Conservation (phyloP, 2,797 vertebrate species). For the Falco concolor region DNA sequence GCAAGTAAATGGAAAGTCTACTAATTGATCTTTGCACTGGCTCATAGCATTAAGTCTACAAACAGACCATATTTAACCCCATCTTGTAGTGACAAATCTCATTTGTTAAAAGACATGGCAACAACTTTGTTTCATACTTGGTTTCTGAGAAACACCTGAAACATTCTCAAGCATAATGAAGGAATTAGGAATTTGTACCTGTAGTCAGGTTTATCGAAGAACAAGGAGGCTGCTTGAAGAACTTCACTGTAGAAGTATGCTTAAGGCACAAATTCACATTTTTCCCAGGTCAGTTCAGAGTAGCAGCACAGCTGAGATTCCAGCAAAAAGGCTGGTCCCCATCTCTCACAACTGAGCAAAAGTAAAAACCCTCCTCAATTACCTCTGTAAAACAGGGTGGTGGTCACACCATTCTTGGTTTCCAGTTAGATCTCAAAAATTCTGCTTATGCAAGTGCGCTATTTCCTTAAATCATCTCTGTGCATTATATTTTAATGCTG, state of each 20-base stretch:
- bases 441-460: too few species aligned
- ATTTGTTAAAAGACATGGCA: not conserved
- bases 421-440: not conserved
- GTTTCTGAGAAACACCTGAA: not conserved
- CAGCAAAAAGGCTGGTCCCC: not conserved
- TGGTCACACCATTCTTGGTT: not conserved
- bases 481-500: not conserved
- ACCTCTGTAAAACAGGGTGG: not conserved
- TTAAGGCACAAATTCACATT: not conserved
- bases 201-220: not conserved
- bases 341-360: not conserved
- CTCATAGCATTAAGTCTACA: not conserved
- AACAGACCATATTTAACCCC: not conserved
- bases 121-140: not conserved
- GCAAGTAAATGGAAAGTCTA: not conserved
- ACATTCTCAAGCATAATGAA: not conserved
- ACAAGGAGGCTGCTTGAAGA: not conserved
- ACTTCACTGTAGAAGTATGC: not conserved
- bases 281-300: not conserved
- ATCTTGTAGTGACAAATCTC: too few species aligned
- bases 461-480: not conserved
- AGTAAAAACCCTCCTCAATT: not conserved
- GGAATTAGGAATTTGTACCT: not conserved
- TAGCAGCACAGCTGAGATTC: not conserved
- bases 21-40: not conserved